phyloP scores from a whole-genome alignment of 2,797 vertebrate species.

The Gymnoscopelus microlampas region DNA sequence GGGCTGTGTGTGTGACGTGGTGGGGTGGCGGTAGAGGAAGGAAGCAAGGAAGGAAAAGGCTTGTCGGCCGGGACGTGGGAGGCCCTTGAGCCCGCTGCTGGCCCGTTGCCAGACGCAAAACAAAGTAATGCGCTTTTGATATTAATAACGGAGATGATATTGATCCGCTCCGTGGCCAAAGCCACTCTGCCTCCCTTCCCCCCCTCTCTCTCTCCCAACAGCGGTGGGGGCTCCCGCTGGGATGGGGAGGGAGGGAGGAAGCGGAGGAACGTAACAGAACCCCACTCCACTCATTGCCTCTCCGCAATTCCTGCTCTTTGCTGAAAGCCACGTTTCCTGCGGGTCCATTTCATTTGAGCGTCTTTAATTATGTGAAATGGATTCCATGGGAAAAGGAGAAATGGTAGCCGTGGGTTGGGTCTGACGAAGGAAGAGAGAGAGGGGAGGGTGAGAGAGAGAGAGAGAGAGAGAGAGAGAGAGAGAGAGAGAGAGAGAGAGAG shows the following conservation, averaged over 20 bases:
- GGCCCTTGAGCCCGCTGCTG: constrained; percentile 78
- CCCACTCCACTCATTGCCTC: constrained; percentile 73
- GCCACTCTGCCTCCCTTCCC: constrained; percentile 69
- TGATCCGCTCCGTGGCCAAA: constrained; percentile 87
- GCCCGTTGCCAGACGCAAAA: constrained; percentile 91
- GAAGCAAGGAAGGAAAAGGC: constrained; percentile 70
- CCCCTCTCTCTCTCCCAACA: constrained; percentile 36
- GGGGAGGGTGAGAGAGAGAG: not conserved
- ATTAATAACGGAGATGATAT: constrained; percentile 99
- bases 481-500: constrained; percentile 22
- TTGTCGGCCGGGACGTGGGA: constrained; percentile 58
- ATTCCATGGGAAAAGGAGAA: constrained; percentile 82
- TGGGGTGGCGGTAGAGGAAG: constrained; percentile 13
- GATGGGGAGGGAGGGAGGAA: constrained; percentile 69
- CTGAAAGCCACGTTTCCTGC: constrained; percentile 95
- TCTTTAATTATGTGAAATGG: constrained; percentile 98
- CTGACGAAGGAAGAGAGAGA: constrained; percentile 1
- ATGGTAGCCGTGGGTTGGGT: constrained; percentile 56
- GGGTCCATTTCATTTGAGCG: constrained; percentile 93
- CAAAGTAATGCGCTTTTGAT: constrained; percentile 99
- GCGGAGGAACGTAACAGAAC: constrained; percentile 44
- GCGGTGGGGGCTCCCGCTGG: constrained; percentile 50
- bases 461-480: constrained; percentile 44
- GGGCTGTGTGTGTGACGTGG: not conserved
- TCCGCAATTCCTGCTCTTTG: constrained; percentile 72